Base-by-base conservation (phyloP, 2,888 invertebrate genomes). In the Argyresthia albistria region DNA sequence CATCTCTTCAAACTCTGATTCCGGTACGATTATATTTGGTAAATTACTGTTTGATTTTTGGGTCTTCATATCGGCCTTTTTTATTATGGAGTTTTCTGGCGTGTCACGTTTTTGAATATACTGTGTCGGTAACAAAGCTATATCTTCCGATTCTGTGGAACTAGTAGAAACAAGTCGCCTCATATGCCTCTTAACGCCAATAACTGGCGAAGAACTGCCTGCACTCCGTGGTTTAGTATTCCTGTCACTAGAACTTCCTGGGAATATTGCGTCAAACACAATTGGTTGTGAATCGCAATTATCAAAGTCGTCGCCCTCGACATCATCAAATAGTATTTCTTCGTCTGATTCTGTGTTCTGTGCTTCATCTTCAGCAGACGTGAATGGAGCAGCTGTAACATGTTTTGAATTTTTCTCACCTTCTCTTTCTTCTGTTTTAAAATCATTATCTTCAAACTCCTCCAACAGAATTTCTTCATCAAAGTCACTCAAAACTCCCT, bases 271-370 rank as follows among this genome's bases (percentile, higher is more conserved):
- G 50, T 69, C 61, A 3, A 67, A 63, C 53, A 80, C 55, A 55
- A 84, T 60, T 9, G 74, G 69, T 59, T 84, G 84, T 0, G 83
- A 83, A 55, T 71, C 67, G 9, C 35, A 43, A 4, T 14, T 35
- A 14, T 66, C 60, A 35, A 70, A 56, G 15, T 60, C 50, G 52
- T 70, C 64, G 50, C 58, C 65, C 49, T 76, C 72, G 46, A 80
- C 56, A 42, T 80, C 81, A 43, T 80, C 74, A 67, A 82, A 80
- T 9, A 73, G 43, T 54, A 83, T 67, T 53, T 69, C 39, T 15
- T 52, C 47, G 39, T 46, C 37, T 36, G 52, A 47, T 42, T 37
- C 45, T 10, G 12, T 14, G 8, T 45, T 51, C 15, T 12, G 25
- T 51, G 10, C 43, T 25, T 43, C 2, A 25, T 25, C 25, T 25